Conservation (phyloP, 2,888 invertebrate genomes). For the Venusia cambrica region DNA sequence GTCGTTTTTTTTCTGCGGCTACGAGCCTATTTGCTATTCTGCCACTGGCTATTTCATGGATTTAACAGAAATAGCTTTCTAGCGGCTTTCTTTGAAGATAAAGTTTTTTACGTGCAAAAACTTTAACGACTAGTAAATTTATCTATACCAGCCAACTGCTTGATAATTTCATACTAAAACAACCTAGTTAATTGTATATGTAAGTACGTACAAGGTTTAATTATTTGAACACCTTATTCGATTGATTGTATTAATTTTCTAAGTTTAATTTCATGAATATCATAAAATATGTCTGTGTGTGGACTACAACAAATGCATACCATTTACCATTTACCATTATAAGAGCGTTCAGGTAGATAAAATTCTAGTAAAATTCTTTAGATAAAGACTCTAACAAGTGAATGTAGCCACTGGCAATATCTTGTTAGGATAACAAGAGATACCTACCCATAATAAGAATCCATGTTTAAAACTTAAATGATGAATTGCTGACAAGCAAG, state of each 20-base stretch:
- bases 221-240: slow-evolving; percentile 1
- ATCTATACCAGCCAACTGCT: slow-evolving; percentile 14
- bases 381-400: too few relatives aligned
- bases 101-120: slow-evolving; percentile 1
- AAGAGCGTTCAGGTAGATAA: too few relatives aligned
- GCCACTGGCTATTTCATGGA: slow-evolving; percentile 5
- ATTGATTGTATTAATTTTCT: neutral
- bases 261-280: too few relatives aligned
- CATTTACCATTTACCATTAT: too few relatives aligned
- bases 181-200: slow-evolving; percentile 5
- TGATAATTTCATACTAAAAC: slow-evolving; percentile 6
- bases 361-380: too few relatives aligned
- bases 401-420: slow-evolving; percentile 7
- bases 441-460: too few relatives aligned
- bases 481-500: too few relatives aligned
- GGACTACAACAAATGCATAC: too few relatives aligned
- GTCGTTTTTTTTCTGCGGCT: slow-evolving; percentile 38
- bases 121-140: slow-evolving; percentile 15
- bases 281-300: too few relatives aligned
- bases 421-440: slow-evolving; percentile 10
- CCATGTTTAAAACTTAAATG: too few relatives aligned
- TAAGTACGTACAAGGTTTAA: too few relatives aligned
- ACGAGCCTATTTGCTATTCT: slow-evolving; percentile 12
- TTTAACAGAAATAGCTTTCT: slow-evolving; percentile 2
- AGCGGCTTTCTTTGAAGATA: slow-evolving; percentile 25